Evolutionary conservation across 2,888 invertebrate species (phyloP).

Genomic region (Phlogophora meticulosa): DNA sequence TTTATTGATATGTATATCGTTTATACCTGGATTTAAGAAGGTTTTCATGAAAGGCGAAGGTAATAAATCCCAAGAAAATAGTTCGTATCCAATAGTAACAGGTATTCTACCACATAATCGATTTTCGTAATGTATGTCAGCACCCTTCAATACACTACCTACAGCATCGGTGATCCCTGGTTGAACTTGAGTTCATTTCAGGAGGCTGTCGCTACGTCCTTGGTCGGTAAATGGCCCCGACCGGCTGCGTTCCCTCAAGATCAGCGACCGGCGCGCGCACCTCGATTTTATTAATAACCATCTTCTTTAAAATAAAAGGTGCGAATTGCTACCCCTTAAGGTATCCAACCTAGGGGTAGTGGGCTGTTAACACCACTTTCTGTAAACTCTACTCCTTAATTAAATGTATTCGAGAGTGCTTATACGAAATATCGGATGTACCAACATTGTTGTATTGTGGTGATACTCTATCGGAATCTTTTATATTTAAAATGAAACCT

Average conservation of each 20-base stretch:
- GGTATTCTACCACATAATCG: neutral
- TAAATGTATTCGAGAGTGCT: neutral
- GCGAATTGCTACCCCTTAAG: neutral
- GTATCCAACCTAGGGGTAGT: neutral
- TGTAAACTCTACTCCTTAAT: neutral
- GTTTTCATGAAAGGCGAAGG: neutral
- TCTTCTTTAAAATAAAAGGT: conserved; percentile 4
- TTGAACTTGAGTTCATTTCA: conserved; percentile 68
- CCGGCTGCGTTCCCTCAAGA: conserved; percentile 56
- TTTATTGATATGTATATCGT: neutral
- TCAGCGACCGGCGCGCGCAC: conserved; percentile 60
- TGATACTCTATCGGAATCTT: conserved; percentile 5
- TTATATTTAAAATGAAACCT: conserved; percentile 12
- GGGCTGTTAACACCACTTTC: neutral
- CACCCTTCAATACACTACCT: neutral
- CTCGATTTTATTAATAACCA: conserved; percentile 14
- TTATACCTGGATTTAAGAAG: neutral
- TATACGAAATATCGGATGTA: neutral
- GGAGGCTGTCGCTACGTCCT: conserved; percentile 66
- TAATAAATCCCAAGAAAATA: too few species aligned
- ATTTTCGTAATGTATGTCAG: neutral
- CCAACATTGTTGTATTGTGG: neutral
- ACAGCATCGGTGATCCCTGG: conserved; percentile 32
- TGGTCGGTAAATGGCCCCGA: conserved; percentile 56
- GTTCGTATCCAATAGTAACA: neutral